Percentiles rank a stretch among this genome's conserved stretches.
phyloP scores from a whole-genome alignment of 2,888 invertebrate species.

The Chaitophorus viminalis region DNA sequence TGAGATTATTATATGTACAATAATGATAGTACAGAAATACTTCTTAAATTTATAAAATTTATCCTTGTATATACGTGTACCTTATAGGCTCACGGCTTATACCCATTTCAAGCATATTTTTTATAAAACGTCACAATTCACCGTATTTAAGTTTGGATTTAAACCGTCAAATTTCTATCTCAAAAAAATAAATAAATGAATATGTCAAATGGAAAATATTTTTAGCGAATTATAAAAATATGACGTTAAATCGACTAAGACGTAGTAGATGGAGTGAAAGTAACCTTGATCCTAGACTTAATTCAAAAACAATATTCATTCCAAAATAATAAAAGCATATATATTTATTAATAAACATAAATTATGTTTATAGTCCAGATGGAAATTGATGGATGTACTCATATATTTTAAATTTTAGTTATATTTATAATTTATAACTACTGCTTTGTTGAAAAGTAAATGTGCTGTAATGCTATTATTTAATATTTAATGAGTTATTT shows the following conservation, averaged over 20 bases:
- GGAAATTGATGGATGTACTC: neutral
- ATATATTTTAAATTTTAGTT: too few species aligned
- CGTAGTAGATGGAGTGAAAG: conserved; percentile 18
- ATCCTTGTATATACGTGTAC: too few species aligned
- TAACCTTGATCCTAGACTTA: conserved; percentile 5
- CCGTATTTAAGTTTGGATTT: conserved; percentile 9
- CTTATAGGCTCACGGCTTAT: too few species aligned
- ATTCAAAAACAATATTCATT: neutral
- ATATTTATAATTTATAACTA: too few species aligned
- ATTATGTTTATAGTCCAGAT: neutral
- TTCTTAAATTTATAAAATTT: too few species aligned
- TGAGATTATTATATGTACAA: too few species aligned
- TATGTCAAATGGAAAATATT: conserved; percentile 2
- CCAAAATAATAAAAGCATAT: neutral
- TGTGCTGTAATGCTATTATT: too few species aligned
- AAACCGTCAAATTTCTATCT: conserved; percentile 7
- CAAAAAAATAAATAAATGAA: conserved; percentile 4
- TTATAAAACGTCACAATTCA: conserved; percentile 20
- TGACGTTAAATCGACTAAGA: conserved; percentile 43
- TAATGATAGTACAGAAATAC: too few species aligned
- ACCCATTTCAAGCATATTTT: neutral
- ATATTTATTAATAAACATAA: neutral
- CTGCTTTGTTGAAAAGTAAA: too few species aligned
- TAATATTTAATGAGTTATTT: too few species aligned
- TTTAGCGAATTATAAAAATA: conserved; percentile 32